phyloP scores from a whole-genome alignment of 2,888 invertebrate genomes.

The Aleiodes testaceus region DNA sequence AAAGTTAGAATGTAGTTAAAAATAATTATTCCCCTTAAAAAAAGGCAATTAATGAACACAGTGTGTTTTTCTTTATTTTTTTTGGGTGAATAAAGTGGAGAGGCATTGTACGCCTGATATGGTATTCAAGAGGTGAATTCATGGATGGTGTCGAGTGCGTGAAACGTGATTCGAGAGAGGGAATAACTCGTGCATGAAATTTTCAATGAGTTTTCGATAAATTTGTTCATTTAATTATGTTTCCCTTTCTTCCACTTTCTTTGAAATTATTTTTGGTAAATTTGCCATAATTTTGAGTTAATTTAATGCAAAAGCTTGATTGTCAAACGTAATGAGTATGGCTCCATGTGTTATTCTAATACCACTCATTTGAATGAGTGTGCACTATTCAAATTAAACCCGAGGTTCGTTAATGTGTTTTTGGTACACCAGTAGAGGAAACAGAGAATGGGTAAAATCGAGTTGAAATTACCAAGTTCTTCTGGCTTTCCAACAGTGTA shows the following conservation, averaged over 20 bases:
- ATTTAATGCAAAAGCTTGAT: no score
- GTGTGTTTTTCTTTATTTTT: no score
- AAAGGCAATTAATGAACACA: conserved; percentile 11
- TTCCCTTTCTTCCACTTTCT: background rate
- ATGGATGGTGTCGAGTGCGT: conserved; percentile 22
- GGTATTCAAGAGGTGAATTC: conserved; percentile 18
- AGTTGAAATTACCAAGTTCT: conserved; percentile 36
- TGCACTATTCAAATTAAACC: conserved; percentile 30
- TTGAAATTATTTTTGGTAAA: background rate
- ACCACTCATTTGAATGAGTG: conserved; percentile 17
- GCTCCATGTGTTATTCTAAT: conserved; percentile 9
- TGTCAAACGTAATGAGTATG: no score
- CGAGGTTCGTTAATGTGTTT: conserved; percentile 22
- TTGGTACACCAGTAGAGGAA: background rate
- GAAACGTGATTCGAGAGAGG: conserved; percentile 21
- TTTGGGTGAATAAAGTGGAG: background rate
- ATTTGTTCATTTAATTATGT: conserved; percentile 2
- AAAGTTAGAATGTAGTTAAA: no score
- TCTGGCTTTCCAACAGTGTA: conserved; percentile 22
- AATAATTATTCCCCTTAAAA: no score
- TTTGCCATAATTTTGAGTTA: no score
- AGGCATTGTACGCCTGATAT: conserved; percentile 15
- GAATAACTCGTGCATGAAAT: conserved; percentile 15
- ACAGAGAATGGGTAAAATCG: conserved; percentile 10
- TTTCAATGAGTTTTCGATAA: conserved; percentile 3